A percentile compares a stretch with the other conserved stretches of the same genome.
phyloP scores from a whole-genome alignment of 2,797 vertebrate genomes.

The Hemibagrus guttatus region DNA sequence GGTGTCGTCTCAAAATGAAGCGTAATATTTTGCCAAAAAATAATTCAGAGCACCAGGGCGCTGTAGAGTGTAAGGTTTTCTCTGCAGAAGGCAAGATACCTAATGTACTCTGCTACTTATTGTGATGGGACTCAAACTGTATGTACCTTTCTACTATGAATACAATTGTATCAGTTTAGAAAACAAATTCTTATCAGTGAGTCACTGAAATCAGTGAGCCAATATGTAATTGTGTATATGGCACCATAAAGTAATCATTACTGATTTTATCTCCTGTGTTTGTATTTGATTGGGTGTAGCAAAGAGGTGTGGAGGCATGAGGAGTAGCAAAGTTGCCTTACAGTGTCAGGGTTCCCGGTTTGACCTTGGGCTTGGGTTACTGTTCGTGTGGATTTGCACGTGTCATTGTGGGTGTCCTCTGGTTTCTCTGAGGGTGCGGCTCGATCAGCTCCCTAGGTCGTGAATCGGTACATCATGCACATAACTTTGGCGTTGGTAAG shows the following conservation, averaged over 20 bases:
- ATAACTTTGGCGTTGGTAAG: too few species aligned
- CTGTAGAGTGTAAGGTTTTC: not conserved
- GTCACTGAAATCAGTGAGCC: not conserved
- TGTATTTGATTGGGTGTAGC: not conserved
- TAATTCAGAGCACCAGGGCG: conserved; percentile 9
- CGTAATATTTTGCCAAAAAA: conserved; percentile 34
- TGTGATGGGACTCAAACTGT: not conserved
- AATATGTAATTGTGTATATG: not conserved
- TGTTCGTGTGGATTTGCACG: not conserved
- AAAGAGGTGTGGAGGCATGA: not conserved
- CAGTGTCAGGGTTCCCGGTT: not conserved
- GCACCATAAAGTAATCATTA: not conserved
- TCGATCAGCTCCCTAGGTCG: too few species aligned
- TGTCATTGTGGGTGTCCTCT: too few species aligned
- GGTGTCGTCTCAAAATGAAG: not conserved
- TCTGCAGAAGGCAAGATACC: not conserved
- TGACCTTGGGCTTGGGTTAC: not conserved
- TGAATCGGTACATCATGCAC: too few species aligned
- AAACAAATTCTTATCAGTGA: conserved; percentile 10
- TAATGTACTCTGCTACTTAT: not conserved
- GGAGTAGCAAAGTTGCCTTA: not conserved
- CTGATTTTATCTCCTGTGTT: not conserved
- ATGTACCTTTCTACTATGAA: conserved; percentile 1
- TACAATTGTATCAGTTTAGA: not conserved
- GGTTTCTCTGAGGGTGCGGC: not conserved